Base-by-base conservation (phyloP, 2,888 invertebrate genomes). In the Dynastes maya region DNA sequence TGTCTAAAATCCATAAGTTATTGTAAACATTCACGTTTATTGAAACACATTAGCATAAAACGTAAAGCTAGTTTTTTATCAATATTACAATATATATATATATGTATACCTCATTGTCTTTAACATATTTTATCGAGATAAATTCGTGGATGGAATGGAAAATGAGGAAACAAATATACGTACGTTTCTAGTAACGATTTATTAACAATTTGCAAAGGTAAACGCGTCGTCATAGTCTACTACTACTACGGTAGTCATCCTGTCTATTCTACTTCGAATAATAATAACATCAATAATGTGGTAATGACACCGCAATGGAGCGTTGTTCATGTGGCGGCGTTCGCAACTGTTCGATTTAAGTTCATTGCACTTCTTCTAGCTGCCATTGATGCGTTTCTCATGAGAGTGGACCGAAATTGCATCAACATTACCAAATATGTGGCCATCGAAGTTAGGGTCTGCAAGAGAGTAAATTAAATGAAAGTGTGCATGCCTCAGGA, bases 351-450 rank as follows among this genome's bases (percentile, higher is more conserved):
- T 61, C 61, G 72, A 72, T 78, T 77, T 53, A 79, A 65, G 67
- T 79, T 77, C 71, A 76, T 64, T 77, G 79, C 70, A 77, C 70
- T 83, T 81, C 85, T 85, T 45, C 85, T 84, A 6, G 86, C 85
- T 16, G 87, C 87, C 9, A 88, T 79, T n/a, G 90, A 89, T 0
- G 91, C 89, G 81, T 92, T 92, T 55, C 92, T 89, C 58, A 91
- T 88, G 1, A 93, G 87, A 0, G 94, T 93, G 61, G 93, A 87
- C 82, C 94, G 93, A 85, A 94, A 94, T 87, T 94, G 94, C 90
- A 94, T 91, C 83, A 94, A 84, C 78, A 94, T 94, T 8, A 94
- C 93, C 81, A 94, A 87, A 86, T 94, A 94, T 0, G 94, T 94
- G 1, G 93, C 93, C 91, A 94, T 93, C 83, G 92, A 93, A 1